Percentiles rank a stretch among this genome's conserved stretches.
These are phyloP conservation scores for Paedocypris micromegethes DNA, from an alignment of 2,797 vertebrate species.

Conservation along the genomic window DNA sequence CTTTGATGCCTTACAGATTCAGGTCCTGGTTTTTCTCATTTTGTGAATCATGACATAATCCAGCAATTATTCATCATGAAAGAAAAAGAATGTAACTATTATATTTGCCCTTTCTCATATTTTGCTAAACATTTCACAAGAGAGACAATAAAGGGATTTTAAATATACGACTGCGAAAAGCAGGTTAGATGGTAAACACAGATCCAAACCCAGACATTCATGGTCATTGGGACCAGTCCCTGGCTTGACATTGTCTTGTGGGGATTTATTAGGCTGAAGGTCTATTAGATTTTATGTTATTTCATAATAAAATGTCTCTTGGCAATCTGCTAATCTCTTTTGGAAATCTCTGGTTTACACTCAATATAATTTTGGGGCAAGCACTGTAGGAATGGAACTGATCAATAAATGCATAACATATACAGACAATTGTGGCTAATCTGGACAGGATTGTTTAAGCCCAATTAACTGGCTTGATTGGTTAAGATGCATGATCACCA, in stretches of 20 bases:
- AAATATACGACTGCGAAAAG: conserved; percentile 37
- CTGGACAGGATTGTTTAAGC: no score
- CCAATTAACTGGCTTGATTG: no score
- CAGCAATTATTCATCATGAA: conserved; percentile 42
- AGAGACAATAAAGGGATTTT: conserved; percentile 29
- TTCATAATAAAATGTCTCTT: conserved; percentile 6
- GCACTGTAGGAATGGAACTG: no score
- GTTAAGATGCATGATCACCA: no score
- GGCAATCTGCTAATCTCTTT: conserved; percentile 4
- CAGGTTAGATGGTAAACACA: conserved; percentile 19
- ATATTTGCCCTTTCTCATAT: conserved; percentile 13
- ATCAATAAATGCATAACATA: no score
- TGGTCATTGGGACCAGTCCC: conserved; percentile 9
- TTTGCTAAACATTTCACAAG: conserved; percentile 22
- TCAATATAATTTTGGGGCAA: conserved; percentile 3
- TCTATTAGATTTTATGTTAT: conserved; percentile 22
- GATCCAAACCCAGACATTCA: conserved; percentile 16
- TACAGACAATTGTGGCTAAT: no score
- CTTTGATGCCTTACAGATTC: conserved; percentile 43
- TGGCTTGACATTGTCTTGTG: conserved; percentile 29
- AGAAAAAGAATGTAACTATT: conserved; percentile 38
- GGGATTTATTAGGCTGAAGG: conserved; percentile 21
- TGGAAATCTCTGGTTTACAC: conserved; percentile 1
- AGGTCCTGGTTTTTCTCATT: conserved; percentile 38
- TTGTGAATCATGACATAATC: conserved; percentile 40